Evolutionary conservation across 2,888 invertebrate genomes (phyloP), one percentile per base, ranked within the genome.

Genomic region (Nemotelus pantherinus): DNA sequence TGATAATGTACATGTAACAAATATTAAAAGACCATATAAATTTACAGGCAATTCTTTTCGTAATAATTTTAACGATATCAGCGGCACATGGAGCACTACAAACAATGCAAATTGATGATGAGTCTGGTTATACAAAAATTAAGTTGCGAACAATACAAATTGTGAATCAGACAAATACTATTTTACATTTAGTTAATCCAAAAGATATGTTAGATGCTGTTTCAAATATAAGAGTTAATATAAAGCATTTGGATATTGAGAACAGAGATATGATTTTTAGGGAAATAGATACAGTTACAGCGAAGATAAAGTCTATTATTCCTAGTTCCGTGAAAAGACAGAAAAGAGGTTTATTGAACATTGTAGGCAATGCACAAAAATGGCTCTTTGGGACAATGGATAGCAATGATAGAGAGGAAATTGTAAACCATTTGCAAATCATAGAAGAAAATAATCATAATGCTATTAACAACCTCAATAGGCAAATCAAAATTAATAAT

Each of bases 401-500:
- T 43, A 71, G 58, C 48, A 75, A 60, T 48, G 78, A 78, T 60
- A 75, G 76, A 63, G 39, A 79, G 25, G 25, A 25, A 25, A 25
- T 25, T 25, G 25, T 25, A 25, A 25, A 25, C 25, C 25, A 78
- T 71, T 78, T 80, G 77, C 44, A 77, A 43, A 77, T 71, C 10
- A 41, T 45, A 58, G 63, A 64, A 74, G 9, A 79, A 76, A 80
- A 79, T 77, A 77, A 58, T 77, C 80, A 79, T 48, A 80, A 80
- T 58, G 55, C 77, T 53, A 80, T 80, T 57, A 55, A 45, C 9
- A 58, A 70, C 64, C 58, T 78, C 25, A 80, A 80, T 65, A 4
- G 78, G 68, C 80, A 79, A 68, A 79, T 80, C 25, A 72, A 70
- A 76, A 77, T 80, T 5, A 80, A 80, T 43, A 78, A 63, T 41